These are phyloP conservation scores for Cuniculus paca DNA, from an alignment of 2,797 vertebrate species.

Conservation along the genomic window DNA sequence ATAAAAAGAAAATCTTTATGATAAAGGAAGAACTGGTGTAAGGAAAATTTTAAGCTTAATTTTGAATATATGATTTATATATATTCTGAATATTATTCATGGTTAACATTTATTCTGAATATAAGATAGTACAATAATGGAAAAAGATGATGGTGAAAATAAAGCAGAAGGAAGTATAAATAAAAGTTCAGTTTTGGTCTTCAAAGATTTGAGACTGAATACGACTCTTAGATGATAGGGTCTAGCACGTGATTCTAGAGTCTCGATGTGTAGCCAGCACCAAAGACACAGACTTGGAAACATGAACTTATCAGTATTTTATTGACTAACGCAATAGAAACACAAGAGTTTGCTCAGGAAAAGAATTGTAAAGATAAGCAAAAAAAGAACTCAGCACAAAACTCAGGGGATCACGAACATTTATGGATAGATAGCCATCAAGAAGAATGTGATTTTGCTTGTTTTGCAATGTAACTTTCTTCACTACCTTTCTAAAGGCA, in stretches of 20 bases:
- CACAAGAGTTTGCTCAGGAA: not conserved
- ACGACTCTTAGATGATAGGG: not conserved
- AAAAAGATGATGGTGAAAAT: not conserved
- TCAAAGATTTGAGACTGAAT: not conserved
- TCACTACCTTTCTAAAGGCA: not conserved
- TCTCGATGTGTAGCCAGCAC: not conserved
- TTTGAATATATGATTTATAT: not conserved
- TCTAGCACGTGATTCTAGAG: not conserved
- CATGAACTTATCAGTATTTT: not conserved
- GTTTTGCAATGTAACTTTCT: not conserved
- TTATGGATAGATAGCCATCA: not conserved
- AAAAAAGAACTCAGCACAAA: not conserved
- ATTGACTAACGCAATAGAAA: not conserved
- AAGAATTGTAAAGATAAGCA: not conserved
- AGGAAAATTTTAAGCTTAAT: slow-evolving; percentile 30
- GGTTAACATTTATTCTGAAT: not conserved
- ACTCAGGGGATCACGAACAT: not conserved
- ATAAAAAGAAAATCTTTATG: not conserved
- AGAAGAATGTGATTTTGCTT: not conserved
- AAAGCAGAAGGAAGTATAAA: not conserved
- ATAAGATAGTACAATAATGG: not conserved
- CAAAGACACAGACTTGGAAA: not conserved
- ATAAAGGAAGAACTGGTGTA: slow-evolving; percentile 17
- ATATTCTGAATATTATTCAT: not conserved
- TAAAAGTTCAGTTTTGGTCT: not conserved